Evolutionary conservation across 2,797 vertebrate genomes (phyloP).

Genomic region (Esox lucius): DNA sequence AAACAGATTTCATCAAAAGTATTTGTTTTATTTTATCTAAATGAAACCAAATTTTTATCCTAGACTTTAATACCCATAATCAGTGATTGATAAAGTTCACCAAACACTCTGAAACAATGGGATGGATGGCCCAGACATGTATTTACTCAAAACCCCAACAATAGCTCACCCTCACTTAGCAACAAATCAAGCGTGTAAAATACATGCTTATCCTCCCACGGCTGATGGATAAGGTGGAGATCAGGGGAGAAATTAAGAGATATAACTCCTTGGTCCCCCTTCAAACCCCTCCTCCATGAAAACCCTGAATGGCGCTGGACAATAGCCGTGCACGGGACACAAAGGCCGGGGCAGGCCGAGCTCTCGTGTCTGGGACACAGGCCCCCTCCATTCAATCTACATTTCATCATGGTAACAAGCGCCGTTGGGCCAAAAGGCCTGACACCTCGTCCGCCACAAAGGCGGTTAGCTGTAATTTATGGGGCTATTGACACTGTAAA

Average conservation of each 20-base stretch:
- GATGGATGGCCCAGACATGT: conserved; percentile 52
- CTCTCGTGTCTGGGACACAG: conserved; percentile 77
- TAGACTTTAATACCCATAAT: background rate
- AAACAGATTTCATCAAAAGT: background rate
- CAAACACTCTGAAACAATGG: conserved; percentile 30
- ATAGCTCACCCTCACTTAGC: conserved; percentile 72
- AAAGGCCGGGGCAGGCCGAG: conserved; percentile 70
- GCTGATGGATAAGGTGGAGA: conserved; percentile 73
- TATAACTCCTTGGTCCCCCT: conserved; percentile 73
- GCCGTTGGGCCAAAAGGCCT: conserved; percentile 76
- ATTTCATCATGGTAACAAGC: conserved; percentile 84
- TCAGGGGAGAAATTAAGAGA: conserved; percentile 78
- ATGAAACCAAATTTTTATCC: background rate
- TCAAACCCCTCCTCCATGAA: conserved; percentile 52
- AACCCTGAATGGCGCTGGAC: conserved; percentile 67
- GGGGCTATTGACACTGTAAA: conserved; percentile 81
- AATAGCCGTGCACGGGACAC: conserved; percentile 74
- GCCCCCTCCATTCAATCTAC: conserved; percentile 76
- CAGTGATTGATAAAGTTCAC: conserved; percentile 34
- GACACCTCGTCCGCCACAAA: conserved; percentile 77
- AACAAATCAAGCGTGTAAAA: conserved; percentile 79
- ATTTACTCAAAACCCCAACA: conserved; percentile 66
- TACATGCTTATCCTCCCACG: conserved; percentile 78
- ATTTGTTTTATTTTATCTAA: background rate
- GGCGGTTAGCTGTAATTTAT: conserved; percentile 85